Evolutionary conservation across 1,140 invertebrate species (phyloP).

Genomic region (Druon quercuslanigerum): DNA sequence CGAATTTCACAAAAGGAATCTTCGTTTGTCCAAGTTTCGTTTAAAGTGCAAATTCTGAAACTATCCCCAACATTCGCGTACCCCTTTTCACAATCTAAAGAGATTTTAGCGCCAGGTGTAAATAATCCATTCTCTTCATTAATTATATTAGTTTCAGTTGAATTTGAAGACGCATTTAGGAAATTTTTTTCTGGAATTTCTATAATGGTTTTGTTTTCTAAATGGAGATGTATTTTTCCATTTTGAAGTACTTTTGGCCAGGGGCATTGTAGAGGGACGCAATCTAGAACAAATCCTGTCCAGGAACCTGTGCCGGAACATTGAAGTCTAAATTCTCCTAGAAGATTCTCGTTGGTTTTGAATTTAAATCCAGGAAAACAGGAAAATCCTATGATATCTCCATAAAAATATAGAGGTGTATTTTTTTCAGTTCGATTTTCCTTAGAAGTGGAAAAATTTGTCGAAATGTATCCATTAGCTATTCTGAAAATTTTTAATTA

Average conservation of each 20-base stretch:
- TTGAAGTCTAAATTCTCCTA: constrained; percentile 53
- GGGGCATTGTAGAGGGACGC: constrained; percentile 50
- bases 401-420: constrained; percentile 43
- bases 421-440: constrained; percentile 11
- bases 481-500: constrained; percentile 43
- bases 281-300: constrained; percentile 59
- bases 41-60: constrained; percentile 48
- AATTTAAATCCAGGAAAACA: constrained; percentile 60
- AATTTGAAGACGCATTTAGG: not conserved
- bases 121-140: constrained; percentile 30
- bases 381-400: constrained; percentile 53
- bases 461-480: constrained; percentile 46
- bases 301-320: constrained; percentile 70
- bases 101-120: constrained; percentile 44
- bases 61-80: constrained; percentile 42
- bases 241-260: constrained; percentile 46
- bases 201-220: not conserved
- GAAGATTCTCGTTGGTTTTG: constrained; percentile 45
- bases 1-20: constrained; percentile 41
- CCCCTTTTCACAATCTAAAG: constrained; percentile 51
- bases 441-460: not conserved
- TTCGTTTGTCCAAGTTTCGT: constrained; percentile 53
- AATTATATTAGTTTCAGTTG: not conserved
- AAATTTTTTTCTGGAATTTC: not conserved
- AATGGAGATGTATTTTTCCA: constrained; percentile 42